Percentiles rank a stretch among this genome's conserved stretches.
Evolutionary conservation across 2,113 vertebrate species (phyloP).

Genomic region (Mormyrus iriodes): DNA sequence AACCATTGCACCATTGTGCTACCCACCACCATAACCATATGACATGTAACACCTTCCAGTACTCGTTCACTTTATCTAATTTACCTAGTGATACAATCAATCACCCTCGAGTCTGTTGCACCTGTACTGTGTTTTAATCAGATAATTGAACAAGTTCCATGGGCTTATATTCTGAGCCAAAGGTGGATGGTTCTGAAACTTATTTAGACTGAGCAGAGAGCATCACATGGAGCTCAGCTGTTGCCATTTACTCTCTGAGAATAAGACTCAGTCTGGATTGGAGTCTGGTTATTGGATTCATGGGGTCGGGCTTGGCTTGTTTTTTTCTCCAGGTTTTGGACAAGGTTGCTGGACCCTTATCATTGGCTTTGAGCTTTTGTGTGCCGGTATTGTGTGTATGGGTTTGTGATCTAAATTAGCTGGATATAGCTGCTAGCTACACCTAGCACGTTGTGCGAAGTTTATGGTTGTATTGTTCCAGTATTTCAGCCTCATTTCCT

Average conservation of each 20-base stretch:
- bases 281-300: not conserved
- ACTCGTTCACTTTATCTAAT: not conserved
- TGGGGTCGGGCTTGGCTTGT: not conserved
- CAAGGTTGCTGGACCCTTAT: not conserved
- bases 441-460: not conserved
- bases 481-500: not conserved
- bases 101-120: not conserved
- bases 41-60: not conserved
- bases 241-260: too few relatives aligned
- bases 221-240: not conserved
- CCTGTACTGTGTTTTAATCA: not conserved
- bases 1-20: too few relatives aligned
- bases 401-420: not conserved
- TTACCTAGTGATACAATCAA: not conserved
- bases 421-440: not conserved
- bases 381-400: not conserved
- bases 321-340: not conserved
- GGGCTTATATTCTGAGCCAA: not conserved
- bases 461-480: not conserved
- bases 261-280: too few relatives aligned
- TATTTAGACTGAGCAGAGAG: not conserved
- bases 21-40: not conserved
- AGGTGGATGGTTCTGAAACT: not conserved
- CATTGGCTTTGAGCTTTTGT: not conserved
- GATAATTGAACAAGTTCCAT: not conserved